A percentile compares a stretch with the other conserved stretches of the same genome.
These are phyloP conservation scores for Dendroctonus ponderosae DNA, from an alignment of 1,140 invertebrate species.

Conservation along the genomic window DNA sequence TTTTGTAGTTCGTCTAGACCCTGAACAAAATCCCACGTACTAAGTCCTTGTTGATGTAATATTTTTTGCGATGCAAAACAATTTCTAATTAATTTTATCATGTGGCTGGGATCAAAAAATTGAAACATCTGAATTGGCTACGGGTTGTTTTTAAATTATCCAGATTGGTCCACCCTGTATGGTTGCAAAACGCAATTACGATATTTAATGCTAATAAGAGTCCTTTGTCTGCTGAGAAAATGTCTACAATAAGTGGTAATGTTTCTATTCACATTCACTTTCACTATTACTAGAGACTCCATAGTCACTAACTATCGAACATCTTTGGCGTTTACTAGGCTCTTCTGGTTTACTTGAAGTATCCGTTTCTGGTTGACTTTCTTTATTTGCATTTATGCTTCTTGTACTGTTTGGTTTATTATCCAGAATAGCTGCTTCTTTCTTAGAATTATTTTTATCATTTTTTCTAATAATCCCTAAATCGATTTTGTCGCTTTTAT, in stretches of 20 bases:
- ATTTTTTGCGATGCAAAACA: conserved; percentile 4
- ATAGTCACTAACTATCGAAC: conserved; percentile 37
- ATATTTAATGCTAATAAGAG: too few relatives aligned
- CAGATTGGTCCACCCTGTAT: too few relatives aligned
- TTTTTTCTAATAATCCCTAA: conserved; percentile 36
- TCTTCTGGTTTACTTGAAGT: background rate
- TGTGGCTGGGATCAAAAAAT: conserved; percentile 25
- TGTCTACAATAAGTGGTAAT: too few relatives aligned
- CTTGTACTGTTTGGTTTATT: background rate
- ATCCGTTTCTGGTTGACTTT: conserved; percentile 1
- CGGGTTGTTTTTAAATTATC: conserved; percentile 7
- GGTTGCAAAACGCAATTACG: too few relatives aligned
- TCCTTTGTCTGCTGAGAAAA: too few relatives aligned
- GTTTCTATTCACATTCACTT: too few relatives aligned
- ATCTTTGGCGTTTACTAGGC: conserved; percentile 6
- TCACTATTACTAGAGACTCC: conserved; percentile 25
- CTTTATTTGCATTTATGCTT: background rate
- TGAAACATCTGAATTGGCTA: conserved; percentile 14
- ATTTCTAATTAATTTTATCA: conserved; percentile 36
- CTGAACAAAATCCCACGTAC: conserved; percentile 18
- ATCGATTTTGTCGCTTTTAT: conserved; percentile 37
- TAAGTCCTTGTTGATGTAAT: conserved; percentile 8
- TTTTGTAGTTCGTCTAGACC: conserved; percentile 29
- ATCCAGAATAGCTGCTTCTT: background rate
- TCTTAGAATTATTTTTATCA: background rate